Evolutionary conservation across 92 coral and sea anemone species (phyloP).

Genomic region (Bergia puertoricense): DNA sequence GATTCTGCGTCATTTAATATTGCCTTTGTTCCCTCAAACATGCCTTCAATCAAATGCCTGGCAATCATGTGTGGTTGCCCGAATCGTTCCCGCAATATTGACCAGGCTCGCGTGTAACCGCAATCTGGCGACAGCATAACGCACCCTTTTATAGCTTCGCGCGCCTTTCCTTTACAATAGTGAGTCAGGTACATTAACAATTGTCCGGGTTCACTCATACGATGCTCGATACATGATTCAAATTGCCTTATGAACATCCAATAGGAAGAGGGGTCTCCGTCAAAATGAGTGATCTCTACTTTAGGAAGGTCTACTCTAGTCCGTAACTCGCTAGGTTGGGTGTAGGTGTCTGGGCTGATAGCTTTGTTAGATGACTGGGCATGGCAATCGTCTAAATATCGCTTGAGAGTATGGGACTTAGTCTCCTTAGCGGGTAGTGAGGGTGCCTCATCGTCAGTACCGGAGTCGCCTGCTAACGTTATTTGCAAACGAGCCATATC

Average conservation of each 20-base stretch:
- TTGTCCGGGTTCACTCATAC: conserved; percentile 3
- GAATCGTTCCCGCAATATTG: conserved; percentile 49
- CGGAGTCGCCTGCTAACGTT: no score
- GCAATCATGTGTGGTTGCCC: conserved; percentile 55
- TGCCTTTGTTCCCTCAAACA: conserved; percentile 47
- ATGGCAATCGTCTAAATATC: no score
- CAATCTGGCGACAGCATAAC: conserved; percentile 45
- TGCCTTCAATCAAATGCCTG: conserved; percentile 47
- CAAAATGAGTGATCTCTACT: conserved; percentile 48
- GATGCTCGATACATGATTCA: conserved; percentile 45
- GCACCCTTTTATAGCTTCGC: conserved; percentile 66
- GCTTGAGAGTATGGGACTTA: no score
- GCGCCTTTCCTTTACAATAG: conserved; percentile 50
- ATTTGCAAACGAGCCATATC: no score
- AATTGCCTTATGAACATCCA: conserved; percentile 60
- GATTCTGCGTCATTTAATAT: conserved; percentile 45
- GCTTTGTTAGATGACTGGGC: neutral
- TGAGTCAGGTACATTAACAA: conserved; percentile 59
- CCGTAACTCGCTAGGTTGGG: no score
- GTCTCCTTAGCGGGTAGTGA: no score
- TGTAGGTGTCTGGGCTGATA: no score
- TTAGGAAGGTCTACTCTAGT: conserved; percentile 62
- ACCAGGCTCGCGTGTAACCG: conserved; percentile 48
- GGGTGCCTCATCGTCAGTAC: no score
- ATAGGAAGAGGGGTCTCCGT: conserved; percentile 58